Evolutionary conservation across 2,888 invertebrate species (phyloP), one percentile per base, ranked within the genome.

Genomic region (Macaria notata): DNA sequence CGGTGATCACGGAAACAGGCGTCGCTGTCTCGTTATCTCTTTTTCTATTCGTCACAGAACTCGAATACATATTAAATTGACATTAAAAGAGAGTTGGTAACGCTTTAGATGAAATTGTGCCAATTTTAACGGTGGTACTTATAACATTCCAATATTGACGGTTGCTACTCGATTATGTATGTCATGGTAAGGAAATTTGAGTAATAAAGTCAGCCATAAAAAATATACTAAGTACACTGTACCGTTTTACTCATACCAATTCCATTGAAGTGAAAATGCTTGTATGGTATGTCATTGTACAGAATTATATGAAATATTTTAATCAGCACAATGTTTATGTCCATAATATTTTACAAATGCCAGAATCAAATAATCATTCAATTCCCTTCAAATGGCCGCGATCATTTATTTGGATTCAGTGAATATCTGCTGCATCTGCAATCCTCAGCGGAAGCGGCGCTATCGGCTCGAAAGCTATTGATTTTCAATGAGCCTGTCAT

Each of bases 1-100:
- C 76, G 79, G 77, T 84, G 84, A 85, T 86, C 84, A 82, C 78
- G 73, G 78, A 72, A 72, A 78, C 76, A 79, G 76, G 78, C 75
- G 73, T 69, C 69, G 72, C 70, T 71, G 73, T 73, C 81, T 83
- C 81, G 83, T 84, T 85, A 84, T 83, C 79, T 81, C 75, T 79
- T 81, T 78, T 81, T 81, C 78, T 81, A 81, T 82, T 82, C 81
- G 73, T 78, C 82, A 80, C 76, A 75, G 67, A 79, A 77, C 72
- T 80, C 68, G 72, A 76, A 78, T 73, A 75, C 50, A 50, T 76
- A 77, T 75, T 68, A 73, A 80, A 79, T 79, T 76, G 74, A 67
- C 78, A 79, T 81, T 79, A 78, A 76, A 76, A 70, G 63, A 66
- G 68, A 71, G 71, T 71, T 73, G 67, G 68, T 65, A 68, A 64